Evolutionary conservation across 2,113 vertebrate species (phyloP), one percentile per base, ranked within the genome.

Genomic region (Labeo rohita): DNA sequence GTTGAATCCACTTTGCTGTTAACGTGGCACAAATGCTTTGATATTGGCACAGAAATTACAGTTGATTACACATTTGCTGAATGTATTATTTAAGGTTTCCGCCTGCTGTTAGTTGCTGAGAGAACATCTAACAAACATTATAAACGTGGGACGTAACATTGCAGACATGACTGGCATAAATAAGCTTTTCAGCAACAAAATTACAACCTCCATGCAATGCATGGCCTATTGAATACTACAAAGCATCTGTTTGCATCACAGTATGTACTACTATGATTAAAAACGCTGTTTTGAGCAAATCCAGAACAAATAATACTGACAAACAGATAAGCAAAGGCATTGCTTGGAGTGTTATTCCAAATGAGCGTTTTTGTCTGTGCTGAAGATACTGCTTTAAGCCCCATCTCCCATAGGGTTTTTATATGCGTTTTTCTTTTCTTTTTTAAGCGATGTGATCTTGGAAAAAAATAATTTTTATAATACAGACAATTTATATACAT

Each of bases 401-500:
- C 59, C n/a, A 70, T 68, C 5, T 70, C 6, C 63, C n/a, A 5
- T 5, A 23, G 47, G 6, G 43, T 52, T 68, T 66, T 79, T 23
- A 28, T 16, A 8, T 61, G 36, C 23, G 2, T 63, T 54, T 63
- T 56, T 6, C 45, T 49, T 56, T 75, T 52, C 50, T 52, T n/a
- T 77, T 54, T 54, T 85, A 70, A 8, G 34, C 18, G n/a, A 65
- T 56, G 81, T 65, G 83, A 73, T 72, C 52, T 43, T 10, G 4
- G 8, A 52, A 81, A 39, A 84, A 80, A 54, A 47, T 61, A 21
- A 34, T 4, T 63, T 79, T 76, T 61, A 76, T 36, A 76, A 86
- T 82, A 90, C 89, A 88, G 54, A 80, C 52, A 52, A n/a, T 68
- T 88, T 74, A 68, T 88, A 68, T 86, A 87, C 86, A 87, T 85